phyloP scores from a whole-genome alignment of 2,797 vertebrate species.

The Telmatherina bonti region DNA sequence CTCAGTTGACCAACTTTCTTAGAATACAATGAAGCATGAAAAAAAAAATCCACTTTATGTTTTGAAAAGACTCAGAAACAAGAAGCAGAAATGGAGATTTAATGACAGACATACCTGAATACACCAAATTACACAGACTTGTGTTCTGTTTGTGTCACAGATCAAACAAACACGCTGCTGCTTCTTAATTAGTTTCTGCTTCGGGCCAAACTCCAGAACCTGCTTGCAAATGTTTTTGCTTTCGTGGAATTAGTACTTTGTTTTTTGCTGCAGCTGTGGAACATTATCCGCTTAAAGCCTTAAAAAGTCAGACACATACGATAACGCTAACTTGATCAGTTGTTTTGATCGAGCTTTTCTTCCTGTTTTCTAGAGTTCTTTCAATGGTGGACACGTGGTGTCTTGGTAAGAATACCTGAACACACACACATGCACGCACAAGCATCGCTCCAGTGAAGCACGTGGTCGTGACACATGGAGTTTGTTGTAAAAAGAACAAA shows the following conservation, averaged over 20 bases:
- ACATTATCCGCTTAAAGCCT: too few species aligned
- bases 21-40: too few species aligned
- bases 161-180: slow-evolving; percentile 33
- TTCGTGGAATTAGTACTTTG: slow-evolving; percentile 36
- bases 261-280: slow-evolving; percentile 31
- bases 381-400: slow-evolving; percentile 87
- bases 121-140: not conserved
- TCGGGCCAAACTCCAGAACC: slow-evolving; percentile 34
- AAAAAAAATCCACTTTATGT: not conserved
- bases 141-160: slow-evolving; percentile 23
- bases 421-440: slow-evolving; percentile 10
- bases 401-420: slow-evolving; percentile 83
- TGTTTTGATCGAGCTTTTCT: slow-evolving; percentile 59
- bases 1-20: too few species aligned
- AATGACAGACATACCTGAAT: too few species aligned
- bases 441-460: slow-evolving; percentile 12
- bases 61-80: not conserved
- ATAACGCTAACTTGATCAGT: slow-evolving; percentile 50
- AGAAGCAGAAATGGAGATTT: not conserved
- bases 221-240: slow-evolving; percentile 36
- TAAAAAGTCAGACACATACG: slow-evolving; percentile 28
- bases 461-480: not conserved
- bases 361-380: slow-evolving; percentile 86
- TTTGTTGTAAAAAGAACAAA: slow-evolving; percentile 6
- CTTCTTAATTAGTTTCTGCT: slow-evolving; percentile 30